Conservation (phyloP, 2,888 invertebrate genomes). For the Merodon equestris region DNA sequence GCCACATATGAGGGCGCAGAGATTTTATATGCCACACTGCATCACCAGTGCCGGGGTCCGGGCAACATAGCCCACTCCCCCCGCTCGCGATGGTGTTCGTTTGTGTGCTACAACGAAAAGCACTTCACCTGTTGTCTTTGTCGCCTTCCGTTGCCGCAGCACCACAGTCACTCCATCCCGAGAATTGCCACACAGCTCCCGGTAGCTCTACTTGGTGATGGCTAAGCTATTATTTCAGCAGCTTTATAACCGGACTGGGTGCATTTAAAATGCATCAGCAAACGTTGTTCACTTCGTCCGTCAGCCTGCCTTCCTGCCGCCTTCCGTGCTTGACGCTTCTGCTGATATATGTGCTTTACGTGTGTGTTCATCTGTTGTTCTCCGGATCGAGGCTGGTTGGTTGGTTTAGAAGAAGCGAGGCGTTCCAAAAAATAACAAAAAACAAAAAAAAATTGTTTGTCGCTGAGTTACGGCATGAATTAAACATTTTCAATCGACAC, state of each 20-base stretch:
- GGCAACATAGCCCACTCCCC: constrained; percentile 6
- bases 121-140: constrained; percentile 69
- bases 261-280: constrained; percentile 69
- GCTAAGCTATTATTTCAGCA: constrained; percentile 69
- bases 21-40: constrained; percentile 61
- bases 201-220: constrained; percentile 41
- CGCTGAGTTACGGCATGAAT: constrained; percentile 67
- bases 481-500: constrained; percentile 69
- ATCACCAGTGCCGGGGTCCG: constrained; percentile 24
- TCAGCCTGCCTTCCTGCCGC: constrained; percentile 15
- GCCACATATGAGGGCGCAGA: constrained; percentile 63
- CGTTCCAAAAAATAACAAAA: constrained; percentile 3
- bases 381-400: constrained; percentile 19
- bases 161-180: constrained; percentile 47
- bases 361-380: constrained; percentile 58
- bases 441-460: constrained; percentile 54
- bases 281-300: constrained; percentile 66
- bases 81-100: constrained; percentile 12
- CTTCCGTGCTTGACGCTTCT: constrained; percentile 16
- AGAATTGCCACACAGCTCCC: neutral
- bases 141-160: constrained; percentile 62
- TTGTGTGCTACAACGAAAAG: constrained; percentile 64
- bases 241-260: constrained; percentile 69
- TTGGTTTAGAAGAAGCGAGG: constrained; percentile 33
- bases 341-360: constrained; percentile 59